Evolutionary conservation across 1,140 invertebrate species (phyloP), one percentile per base, ranked within the genome.

Genomic region (Philopotamus ludificatus): DNA sequence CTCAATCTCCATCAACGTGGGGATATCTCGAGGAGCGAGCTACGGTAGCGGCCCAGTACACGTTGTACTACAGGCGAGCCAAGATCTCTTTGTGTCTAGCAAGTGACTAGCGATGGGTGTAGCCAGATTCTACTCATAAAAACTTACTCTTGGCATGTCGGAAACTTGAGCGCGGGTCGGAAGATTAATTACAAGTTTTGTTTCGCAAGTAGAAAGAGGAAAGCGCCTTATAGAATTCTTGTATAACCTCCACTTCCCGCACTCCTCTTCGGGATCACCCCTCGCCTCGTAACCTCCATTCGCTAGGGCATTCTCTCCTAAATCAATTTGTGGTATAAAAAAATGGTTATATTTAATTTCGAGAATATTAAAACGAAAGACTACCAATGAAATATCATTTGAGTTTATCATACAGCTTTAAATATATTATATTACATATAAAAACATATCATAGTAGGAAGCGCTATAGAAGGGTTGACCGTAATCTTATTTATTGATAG

Each of bases 171-270:
- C 63, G 58, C 18, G 67, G 55, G 53, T 61, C 39, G 26, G 67
- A 68, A 68, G 67, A 68, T 68, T 68, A 68, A 68, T 68, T 68
- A 65, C 67, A 63, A 68, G 58, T 68, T 68, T 68, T 68, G 63
- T 68, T 65, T 57, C 67, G 28, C 57, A 34, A 21, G 23, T n/a
- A 21, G 28, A 28, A 20, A 34, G 22, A 39, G 50, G 49, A 61
- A n/a, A n/a, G n/a, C n/a, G n/a, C n/a, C n/a, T n/a, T n/a, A n/a
- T n/a, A n/a, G n/a, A n/a, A n/a, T n/a, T n/a, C n/a, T n/a, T n/a
- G n/a, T n/a, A n/a, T n/a, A n/a, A n/a, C n/a, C 47, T 45, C 41
- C 45, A 15, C 25, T 59, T 44, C 23, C 28, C 34, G 16, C 22
- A 54, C 57, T 12, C 22, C 41, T 47, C 26, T 39, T 39, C n/a